Base-by-base conservation (phyloP, 2,888 invertebrate species). In the Eilema sororculum region DNA sequence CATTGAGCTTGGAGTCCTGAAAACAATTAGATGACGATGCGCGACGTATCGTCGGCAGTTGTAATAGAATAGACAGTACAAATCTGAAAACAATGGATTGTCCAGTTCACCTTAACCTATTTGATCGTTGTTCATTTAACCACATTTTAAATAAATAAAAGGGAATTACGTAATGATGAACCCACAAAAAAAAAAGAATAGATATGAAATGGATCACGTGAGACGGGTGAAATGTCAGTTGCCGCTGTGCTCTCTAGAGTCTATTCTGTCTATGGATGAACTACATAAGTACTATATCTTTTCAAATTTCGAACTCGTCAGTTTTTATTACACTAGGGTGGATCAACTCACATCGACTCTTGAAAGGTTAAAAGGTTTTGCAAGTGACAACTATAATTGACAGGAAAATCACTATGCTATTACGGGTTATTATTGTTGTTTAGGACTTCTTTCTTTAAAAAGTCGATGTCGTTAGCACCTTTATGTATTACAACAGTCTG, bases 81-180 rank as follows among this genome's bases (percentile, higher is more conserved):
- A n/a, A n/a, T n/a, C n/a, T n/a, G n/a, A n/a, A n/a, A n/a, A n/a
- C 87, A 88, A 87, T 87, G 80, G 80, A 73, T 78, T 76, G 77
- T 80, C 71, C 72, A 60, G 41, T 65, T 80, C 71, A 77, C 84
- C 84, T 86, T 87, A 71, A 86, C 85, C 87, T 82, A 75, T 79
- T 81, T 67, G 73, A 72, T 71, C 37, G 76, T 25, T 66, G 63
- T 76, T 30, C 10, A 72, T 84, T 84, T 83, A 76, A 77, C 72
- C 5, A 37, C 0, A 2, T 37, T 62, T 24, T 24, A 60, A 60
- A 60, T 30, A 60, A n/a, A 30, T 60, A 24, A 61, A 37, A 24
- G 16, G 24, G 22, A 3, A 58, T 37, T 52, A n/a, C n/a, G 2
- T 52, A 52, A n/a, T 52, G n/a, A 52, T 52, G 52, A 52, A 52